Evolutionary conservation across 2,888 invertebrate genomes (phyloP), one percentile per base, ranked within the genome.

Genomic region (Arge pagana): DNA sequence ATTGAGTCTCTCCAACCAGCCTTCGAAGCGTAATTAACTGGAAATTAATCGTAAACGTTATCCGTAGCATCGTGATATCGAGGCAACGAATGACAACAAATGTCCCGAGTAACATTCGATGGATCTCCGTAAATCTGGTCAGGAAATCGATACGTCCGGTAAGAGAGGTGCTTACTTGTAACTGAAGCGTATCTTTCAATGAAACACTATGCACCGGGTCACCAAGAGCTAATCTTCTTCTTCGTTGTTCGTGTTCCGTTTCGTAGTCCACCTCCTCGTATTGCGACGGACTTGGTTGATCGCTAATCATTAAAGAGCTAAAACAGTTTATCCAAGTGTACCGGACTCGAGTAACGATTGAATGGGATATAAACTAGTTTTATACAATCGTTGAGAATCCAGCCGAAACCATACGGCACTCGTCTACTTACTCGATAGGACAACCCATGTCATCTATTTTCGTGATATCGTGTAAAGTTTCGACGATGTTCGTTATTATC

Each of bases 181-280:
- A 83, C 65, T 86, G 86, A 35, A 88, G 79, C 65, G 85, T 87
- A 61, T 85, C 85, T 59, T 85, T 82, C 43, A 95, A 79, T 53
- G 88, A 87, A 35, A 91, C 85, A 48, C 84, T 85, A 70, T 90
- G 88, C 15, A 95, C 89, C 24, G 92, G 91, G 79, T 96, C 94
- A 48, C 82, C 79, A 40, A 85, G 80, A 45, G 85, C 82, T 26
- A 90, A 80, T 67, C 85, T 81, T 65, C 84, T 85, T 42, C 85
- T 82, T 24, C 94, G 81, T 66, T 83, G 82, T 63, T 89, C 90
- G 74, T 93, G 92, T 65, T 88, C 86, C 26, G 87, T 87, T 66
- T 86, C 85, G 53, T 82, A 82, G 50, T 80, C 79, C 19, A 78
- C 78, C 58, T 83, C 82, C 30, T 82, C 82, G 48, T 77, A 77